Evolutionary conservation across 2,113 vertebrate species (phyloP).

Genomic region (Muntiacus reevesi): DNA sequence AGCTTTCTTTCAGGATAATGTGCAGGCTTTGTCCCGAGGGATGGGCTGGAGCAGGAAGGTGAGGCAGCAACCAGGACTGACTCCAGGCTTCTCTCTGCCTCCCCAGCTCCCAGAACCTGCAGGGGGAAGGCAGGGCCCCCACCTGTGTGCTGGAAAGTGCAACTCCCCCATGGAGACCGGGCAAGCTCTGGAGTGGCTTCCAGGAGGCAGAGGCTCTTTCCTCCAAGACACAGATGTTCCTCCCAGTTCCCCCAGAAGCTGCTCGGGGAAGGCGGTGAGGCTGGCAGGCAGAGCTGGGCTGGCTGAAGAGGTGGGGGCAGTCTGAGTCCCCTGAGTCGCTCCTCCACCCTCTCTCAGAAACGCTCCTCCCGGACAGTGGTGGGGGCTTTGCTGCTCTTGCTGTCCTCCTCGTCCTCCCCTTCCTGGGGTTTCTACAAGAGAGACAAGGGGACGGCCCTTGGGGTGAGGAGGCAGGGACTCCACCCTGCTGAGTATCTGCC

Average conservation of each 20-base stretch:
- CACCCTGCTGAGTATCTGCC: background rate
- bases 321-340: background rate
- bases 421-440: constrained; percentile 56
- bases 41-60: background rate
- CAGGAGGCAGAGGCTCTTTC: background rate
- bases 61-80: background rate
- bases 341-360: constrained; percentile 36
- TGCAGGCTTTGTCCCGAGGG: background rate
- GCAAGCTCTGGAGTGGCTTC: background rate
- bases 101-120: background rate
- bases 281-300: background rate
- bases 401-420: background rate
- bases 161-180: background rate
- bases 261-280: background rate
- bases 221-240: background rate
- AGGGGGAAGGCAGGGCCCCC: fast-evolving
- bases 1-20: background rate
- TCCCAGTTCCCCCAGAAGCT: background rate
- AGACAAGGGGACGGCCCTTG: background rate
- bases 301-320: background rate
- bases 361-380: background rate
- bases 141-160: background rate
- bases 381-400: background rate
- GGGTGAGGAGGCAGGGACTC: background rate
- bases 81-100: background rate